Conservation (phyloP, 2,888 invertebrate species). For the Automeris io region DNA sequence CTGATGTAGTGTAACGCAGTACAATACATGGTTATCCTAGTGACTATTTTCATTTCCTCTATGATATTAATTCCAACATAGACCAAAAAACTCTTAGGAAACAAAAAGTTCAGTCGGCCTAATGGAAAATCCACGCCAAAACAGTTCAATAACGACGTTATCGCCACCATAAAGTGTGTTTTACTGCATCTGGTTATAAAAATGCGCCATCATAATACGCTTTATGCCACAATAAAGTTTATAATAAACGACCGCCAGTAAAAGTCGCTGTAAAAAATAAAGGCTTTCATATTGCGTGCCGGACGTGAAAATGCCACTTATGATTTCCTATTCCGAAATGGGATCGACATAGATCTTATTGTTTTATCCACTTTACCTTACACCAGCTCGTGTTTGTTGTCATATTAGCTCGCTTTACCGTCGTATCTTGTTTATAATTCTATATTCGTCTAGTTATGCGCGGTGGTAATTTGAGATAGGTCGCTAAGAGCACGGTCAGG, state of each 20-base stretch:
- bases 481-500: too few species aligned
- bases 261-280: slow-evolving; percentile 36
- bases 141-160: slow-evolving; percentile 47
- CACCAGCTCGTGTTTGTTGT: too few species aligned
- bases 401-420: too few species aligned
- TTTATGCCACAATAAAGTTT: slow-evolving; percentile 69
- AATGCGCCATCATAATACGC: slow-evolving; percentile 66
- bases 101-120: not conserved
- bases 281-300: slow-evolving; percentile 54
- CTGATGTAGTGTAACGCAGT: too few species aligned
- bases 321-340: not conserved
- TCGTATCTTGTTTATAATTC: too few species aligned
- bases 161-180: slow-evolving; percentile 65
- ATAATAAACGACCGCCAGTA: slow-evolving; percentile 66
- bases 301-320: slow-evolving; percentile 12
- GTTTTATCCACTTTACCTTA: too few species aligned
- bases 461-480: too few species aligned
- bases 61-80: slow-evolving; percentile 16
- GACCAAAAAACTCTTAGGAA: slow-evolving; percentile 15
- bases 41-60: too few species aligned
- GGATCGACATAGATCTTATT: too few species aligned
- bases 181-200: slow-evolving; percentile 66
- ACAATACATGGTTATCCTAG: too few species aligned
- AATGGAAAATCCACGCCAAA: slow-evolving; percentile 6
- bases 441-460: too few species aligned